These are phyloP conservation scores for Phaethornis superciliosus DNA, from an alignment of 2,113 vertebrate species.

Conservation along the genomic window DNA sequence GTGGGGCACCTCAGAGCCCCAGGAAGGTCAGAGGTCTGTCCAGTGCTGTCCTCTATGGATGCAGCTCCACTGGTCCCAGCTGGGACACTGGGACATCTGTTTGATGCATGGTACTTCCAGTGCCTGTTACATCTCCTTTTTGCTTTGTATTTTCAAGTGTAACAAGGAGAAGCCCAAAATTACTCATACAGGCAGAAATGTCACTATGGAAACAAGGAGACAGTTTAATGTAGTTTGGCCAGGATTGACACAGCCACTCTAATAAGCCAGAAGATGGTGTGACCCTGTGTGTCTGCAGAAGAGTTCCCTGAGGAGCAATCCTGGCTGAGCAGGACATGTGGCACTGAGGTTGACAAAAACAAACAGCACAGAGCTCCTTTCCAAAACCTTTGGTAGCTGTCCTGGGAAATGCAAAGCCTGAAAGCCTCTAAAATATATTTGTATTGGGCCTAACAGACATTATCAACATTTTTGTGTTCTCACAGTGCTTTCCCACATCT, in stretches of 20 bases:
- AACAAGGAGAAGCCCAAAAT: neutral
- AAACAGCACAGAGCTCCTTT: neutral
- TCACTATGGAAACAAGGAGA: constrained; percentile 70
- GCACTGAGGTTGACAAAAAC: neutral
- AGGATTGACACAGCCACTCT: neutral
- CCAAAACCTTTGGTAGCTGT: neutral
- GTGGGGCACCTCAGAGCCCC: too few species aligned
- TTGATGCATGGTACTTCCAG: neutral
- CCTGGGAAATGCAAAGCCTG: neutral
- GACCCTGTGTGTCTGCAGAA: neutral
- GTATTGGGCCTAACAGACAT: neutral
- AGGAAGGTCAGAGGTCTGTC: neutral
- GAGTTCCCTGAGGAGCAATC: neutral
- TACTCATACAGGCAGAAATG: constrained; percentile 44
- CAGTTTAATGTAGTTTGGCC: constrained; percentile 25
- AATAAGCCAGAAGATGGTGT: neutral
- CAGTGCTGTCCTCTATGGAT: neutral
- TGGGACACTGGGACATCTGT: neutral
- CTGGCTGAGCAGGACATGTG: fast-evolving
- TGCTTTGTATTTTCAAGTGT: neutral
- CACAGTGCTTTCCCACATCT: neutral
- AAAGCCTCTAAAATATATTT: neutral
- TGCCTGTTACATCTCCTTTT: neutral
- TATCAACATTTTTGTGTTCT: neutral
- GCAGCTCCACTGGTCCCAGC: neutral